Base-by-base conservation (phyloP, 2,797 vertebrate species). In the Hyperoplus lanceolatus region DNA sequence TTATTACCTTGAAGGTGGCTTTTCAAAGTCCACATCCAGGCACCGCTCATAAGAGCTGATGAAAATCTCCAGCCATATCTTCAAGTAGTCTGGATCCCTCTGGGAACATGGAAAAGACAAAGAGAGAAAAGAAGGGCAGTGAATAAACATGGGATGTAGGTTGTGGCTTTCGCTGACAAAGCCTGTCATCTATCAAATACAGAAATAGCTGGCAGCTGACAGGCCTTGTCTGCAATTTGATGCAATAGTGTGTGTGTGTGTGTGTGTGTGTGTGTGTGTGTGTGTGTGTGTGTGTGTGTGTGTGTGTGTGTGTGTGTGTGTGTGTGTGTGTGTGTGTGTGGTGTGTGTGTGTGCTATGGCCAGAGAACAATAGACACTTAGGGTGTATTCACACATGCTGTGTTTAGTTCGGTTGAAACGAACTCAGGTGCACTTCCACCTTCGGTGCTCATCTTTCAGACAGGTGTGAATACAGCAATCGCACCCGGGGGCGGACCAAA, bases 81-180 rank as follows among this genome's bases (percentile, higher is more conserved):
- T 98, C 91, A 99, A 92, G 89, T 99, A 99, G 95, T 98, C 97
- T 73, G 97, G 98, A 90, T 99, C 97, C 93, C 98, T 97, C 98
- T 99, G 94, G 77, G 87, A 88, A 82, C 74, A 49, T 29, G 29
- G n/a, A 74, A 75, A 59, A 48, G 1, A 75, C 0, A 65, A 21
- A 49, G 12, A 75, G 9, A 79, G 3, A 60, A 21, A 71, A 55
- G 29, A 7, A 49, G 6, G 6, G 21, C 4, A 13, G 21, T 1
- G 12, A 61, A 45, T 42, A 15, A 12, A 59, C 1, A 16, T 15
- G 67, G 9, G 45, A 60, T 55, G 58, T 5, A 8, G 65, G 82
- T 60, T 72, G 77, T 50, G 36, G 61, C 5, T 43, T 80, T 71
- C 49, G 53, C 39, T 69, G 71, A 76, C 54, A 62, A 39, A 63